Conservation (phyloP, 2,797 vertebrate genomes). For the Rhinophrynus dorsalis region DNA sequence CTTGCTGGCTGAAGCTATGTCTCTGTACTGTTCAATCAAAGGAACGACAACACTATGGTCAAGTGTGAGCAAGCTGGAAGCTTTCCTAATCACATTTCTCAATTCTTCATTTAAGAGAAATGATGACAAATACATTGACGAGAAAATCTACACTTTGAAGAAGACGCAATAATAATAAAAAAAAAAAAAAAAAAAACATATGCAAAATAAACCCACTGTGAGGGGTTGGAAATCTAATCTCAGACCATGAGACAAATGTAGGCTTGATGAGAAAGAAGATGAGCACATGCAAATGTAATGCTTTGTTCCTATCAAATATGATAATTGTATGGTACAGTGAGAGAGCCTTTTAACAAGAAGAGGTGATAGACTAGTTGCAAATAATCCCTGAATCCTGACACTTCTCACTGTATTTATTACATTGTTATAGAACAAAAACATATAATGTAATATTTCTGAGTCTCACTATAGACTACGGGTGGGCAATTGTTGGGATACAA, state of each 20-base stretch:
- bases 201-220: conserved; percentile 29
- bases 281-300: conserved; percentile 51
- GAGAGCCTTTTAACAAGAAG: conserved; percentile 44
- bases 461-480: no score
- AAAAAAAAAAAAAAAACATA: conserved; percentile 42
- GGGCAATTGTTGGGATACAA: no score
- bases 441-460: conserved; percentile 6
- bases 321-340: conserved; percentile 49
- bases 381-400: conserved; percentile 51
- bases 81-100: conserved; percentile 47
- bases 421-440: conserved; percentile 25
- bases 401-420: conserved; percentile 52
- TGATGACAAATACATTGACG: conserved; percentile 41
- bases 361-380: conserved; percentile 56
- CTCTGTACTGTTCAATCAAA: conserved; percentile 60
- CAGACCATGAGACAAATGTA: conserved; percentile 8
- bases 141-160: conserved; percentile 42
- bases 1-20: conserved; percentile 51
- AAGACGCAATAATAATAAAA: conserved; percentile 5
- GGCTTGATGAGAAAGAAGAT: conserved; percentile 47
- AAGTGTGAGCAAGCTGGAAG: conserved; percentile 35
- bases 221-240: conserved; percentile 14
- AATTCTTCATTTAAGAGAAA: conserved; percentile 40
- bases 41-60: conserved; percentile 40
- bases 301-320: conserved; percentile 51